Evolutionary conservation across 2,797 vertebrate species (phyloP), one percentile per base, ranked within the genome.

Genomic region (Bradypus variegatus): DNA sequence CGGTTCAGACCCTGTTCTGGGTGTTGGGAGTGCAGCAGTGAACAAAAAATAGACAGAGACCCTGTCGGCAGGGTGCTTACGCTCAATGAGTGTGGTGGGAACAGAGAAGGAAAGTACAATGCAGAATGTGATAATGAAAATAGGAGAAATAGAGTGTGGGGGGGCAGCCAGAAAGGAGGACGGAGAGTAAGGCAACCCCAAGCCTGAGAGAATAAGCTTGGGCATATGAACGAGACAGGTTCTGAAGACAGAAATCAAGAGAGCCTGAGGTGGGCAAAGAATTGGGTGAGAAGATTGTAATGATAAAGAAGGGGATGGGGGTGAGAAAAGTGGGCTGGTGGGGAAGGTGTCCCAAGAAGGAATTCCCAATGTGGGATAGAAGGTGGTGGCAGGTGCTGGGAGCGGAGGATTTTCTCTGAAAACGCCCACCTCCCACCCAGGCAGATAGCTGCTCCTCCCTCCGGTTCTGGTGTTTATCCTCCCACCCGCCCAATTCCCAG

Each of bases 21-120:
- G 41, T 45, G 41, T 8, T 78, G 58, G 19, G 36, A 25, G 15
- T 6, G 8, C n/a, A 19, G 18, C 60, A 19, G 33, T 36, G 48
- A 72, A 33, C 55, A 36, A 60, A 36, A 60, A 73, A 33, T 13
- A 29, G 41, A 45, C 41, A 45, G 41, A 45, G 6, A 80, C 36
- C 12, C 62, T 25, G 36, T 36, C 53, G 11, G 7, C 0, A 0
- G 10, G 6, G 45, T 16, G 11, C n/a, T 50, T 31, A 45, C 10
- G 6, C 38, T 64, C 84, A 18, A 41, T 45, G 31, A 1, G n/a
- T 12, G 31, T 50, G 27, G 41, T 23, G 21, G 36, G 41, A 15
- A 25, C 11, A 86, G 45, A 36, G 16, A 48, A 62, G 5, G 58
- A 19, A 5, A 13, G 19, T n/a, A 14, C 21, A 58, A 70, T 0